Base-by-base conservation (phyloP, 1,140 invertebrate species). In the Hyles vespertilio region DNA sequence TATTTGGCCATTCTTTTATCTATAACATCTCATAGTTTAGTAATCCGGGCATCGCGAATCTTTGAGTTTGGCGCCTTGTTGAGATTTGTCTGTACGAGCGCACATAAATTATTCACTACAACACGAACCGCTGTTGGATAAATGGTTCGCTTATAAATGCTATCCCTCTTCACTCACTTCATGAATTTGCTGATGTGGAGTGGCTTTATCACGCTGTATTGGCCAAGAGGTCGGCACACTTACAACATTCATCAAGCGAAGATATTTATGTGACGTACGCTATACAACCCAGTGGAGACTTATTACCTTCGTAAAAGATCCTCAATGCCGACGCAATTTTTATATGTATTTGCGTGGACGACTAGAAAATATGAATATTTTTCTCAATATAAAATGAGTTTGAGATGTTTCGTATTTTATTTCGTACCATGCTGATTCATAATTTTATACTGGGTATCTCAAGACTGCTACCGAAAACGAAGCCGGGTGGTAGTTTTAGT, bases 111-210 rank as follows among this genome's bases (percentile, higher is more conserved):
- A 81, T 80, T 67, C 63, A 8, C 44, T 34, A 32, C 49, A 59
- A 71, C 70, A 68, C 69, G 60, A 59, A 65, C 62, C 65, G 57
- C 64, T 57, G 58, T 60, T 61, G 66, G 69, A 76, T 79, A 79
- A 79, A 83, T 75, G 70, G 58, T 63, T 60, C 59, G 69, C 58
- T 68, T 70, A 67, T 68, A 73, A 68, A 70, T 70, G 67, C 69
- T 69, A 81, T 79, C 68, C 69, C 62, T 79, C 71, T 83, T 72
- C 67, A 68, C 59, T 66, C 72, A 74, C 64, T 72, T 72, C 80
- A 77, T 81, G 77, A 73, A 74, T 75, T 70, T 55, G 36, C 54
- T 75, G 67, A 75, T 75, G 62, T 58, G 57, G 59, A 63, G 61
- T 65, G 58, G 64, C 72, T 73, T 77, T 74, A 68, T 63, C 12